Percentiles rank a stretch among this genome's conserved stretches.
phyloP scores from a whole-genome alignment of 2,888 invertebrate genomes.

The Chrysopilus asiliformis region DNA sequence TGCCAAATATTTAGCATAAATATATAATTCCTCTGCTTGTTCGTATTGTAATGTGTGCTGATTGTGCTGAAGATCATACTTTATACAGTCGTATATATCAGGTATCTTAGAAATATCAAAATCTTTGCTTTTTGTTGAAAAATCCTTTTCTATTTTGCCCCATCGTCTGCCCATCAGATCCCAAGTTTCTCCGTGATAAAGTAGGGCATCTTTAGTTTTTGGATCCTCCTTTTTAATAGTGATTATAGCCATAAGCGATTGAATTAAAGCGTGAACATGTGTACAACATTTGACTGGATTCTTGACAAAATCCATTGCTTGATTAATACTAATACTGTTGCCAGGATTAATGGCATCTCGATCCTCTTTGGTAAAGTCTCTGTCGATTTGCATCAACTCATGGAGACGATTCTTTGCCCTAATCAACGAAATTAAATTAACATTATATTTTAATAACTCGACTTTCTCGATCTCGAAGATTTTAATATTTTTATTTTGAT shows the following conservation, averaged over 20 bases:
- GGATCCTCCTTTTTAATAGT: constrained; percentile 74
- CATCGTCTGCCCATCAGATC: constrained; percentile 94
- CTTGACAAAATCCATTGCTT: constrained; percentile 88
- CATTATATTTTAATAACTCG: too few species aligned
- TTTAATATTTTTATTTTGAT: too few species aligned
- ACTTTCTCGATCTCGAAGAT: too few species aligned
- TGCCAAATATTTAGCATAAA: constrained; percentile 91
- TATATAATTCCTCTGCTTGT: constrained; percentile 83
- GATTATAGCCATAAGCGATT: constrained; percentile 74
- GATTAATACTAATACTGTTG: constrained; percentile 76
- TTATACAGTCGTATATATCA: constrained; percentile 98
- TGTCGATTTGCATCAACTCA: constrained; percentile 81
- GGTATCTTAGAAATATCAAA: constrained; percentile 99
- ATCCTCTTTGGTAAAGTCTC: constrained; percentile 75
- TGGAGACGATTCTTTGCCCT: constrained; percentile 94
- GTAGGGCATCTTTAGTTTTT: constrained; percentile 81
- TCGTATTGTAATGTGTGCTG: constrained; percentile 88
- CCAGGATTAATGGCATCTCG: constrained; percentile 82
- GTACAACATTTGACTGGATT: constrained; percentile 91
- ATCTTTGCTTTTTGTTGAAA: constrained; percentile 78
- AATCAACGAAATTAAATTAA: constrained; percentile 18
- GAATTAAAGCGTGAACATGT: constrained; percentile 76
- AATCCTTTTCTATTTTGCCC: constrained; percentile 98
- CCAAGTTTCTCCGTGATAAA: constrained; percentile 99
- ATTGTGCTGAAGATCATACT: constrained; percentile 97